A percentile compares a stretch with the other conserved stretches of the same genome.
These are phyloP conservation scores for Elaphurus davidianus DNA, from an alignment of 2,113 vertebrate species.

Conservation along the genomic window DNA sequence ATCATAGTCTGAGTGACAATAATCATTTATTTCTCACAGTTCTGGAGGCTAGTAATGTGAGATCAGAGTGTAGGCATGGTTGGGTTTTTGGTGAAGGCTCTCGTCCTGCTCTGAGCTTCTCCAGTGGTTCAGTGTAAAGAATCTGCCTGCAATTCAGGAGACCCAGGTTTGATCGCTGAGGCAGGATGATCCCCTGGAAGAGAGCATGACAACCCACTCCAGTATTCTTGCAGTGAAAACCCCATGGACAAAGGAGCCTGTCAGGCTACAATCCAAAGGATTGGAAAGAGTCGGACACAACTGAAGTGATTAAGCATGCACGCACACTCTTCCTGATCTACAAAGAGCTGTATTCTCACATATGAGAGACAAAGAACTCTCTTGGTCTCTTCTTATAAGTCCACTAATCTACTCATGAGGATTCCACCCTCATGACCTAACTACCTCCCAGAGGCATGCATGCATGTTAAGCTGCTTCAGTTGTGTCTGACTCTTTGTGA, in stretches of 20 bases:
- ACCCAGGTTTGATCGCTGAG: background rate
- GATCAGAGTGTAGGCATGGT: background rate
- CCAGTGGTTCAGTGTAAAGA: background rate
- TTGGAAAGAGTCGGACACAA: background rate
- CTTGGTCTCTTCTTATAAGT: background rate
- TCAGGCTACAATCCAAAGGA: background rate
- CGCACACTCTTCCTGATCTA: background rate
- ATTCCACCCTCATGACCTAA: background rate
- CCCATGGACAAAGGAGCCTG: background rate
- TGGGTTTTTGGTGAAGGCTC: background rate
- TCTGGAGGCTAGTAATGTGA: background rate
- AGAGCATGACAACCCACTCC: background rate
- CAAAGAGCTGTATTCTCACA: background rate
- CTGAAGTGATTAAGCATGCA: background rate
- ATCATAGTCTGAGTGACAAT: background rate
- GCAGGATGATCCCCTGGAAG: background rate
- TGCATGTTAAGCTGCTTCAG: background rate
- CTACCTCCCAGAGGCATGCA: background rate
- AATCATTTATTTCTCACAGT: background rate
- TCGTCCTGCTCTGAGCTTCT: background rate
- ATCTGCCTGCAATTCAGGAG: background rate
- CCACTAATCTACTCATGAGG: background rate
- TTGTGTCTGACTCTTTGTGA: background rate
- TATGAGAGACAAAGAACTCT: background rate
- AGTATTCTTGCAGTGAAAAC: background rate